Conservation (phyloP, 2,888 invertebrate genomes). For the Patella ulyssiponensis region DNA sequence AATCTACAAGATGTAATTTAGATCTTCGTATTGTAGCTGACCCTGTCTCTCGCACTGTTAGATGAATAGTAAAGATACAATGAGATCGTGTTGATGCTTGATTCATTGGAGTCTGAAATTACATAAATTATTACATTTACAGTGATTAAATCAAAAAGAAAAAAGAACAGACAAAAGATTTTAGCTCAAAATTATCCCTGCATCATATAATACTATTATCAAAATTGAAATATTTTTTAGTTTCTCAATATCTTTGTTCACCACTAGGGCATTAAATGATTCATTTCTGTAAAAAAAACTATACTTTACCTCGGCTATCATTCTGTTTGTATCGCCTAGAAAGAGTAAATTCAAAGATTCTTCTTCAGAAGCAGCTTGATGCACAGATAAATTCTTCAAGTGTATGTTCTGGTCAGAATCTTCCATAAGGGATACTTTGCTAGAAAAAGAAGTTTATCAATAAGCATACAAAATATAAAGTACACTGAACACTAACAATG, state of each 20-base stretch:
- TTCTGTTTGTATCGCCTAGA: slow-evolving; percentile 73
- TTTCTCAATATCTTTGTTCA: no score
- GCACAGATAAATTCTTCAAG: slow-evolving; percentile 71
- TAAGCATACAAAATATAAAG: background rate
- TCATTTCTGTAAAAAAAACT: no score
- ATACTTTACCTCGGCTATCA: slow-evolving; percentile 71
- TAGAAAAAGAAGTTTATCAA: slow-evolving; percentile 38
- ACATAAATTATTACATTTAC: slow-evolving; percentile 11
- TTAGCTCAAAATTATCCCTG: background rate
- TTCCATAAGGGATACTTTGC: slow-evolving; percentile 71
- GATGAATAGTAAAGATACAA: slow-evolving; percentile 72
- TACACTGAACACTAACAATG: background rate
- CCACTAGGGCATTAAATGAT: no score
- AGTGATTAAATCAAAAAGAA: background rate
- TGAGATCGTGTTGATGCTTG: slow-evolving; percentile 73
- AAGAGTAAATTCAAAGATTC: slow-evolving; percentile 72
- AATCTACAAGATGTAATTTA: slow-evolving; percentile 72
- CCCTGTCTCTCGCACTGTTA: slow-evolving; percentile 67
- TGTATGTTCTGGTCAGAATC: slow-evolving; percentile 72
- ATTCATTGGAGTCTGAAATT: slow-evolving; percentile 72
- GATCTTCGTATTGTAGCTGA: slow-evolving; percentile 70
- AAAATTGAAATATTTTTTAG: no score
- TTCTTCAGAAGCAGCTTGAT: slow-evolving; percentile 69
- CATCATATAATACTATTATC: no score
- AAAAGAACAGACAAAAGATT: background rate